Conservation (phyloP, 92 coral and sea anemone genomes). For the Desmophyllum pertusum region DNA sequence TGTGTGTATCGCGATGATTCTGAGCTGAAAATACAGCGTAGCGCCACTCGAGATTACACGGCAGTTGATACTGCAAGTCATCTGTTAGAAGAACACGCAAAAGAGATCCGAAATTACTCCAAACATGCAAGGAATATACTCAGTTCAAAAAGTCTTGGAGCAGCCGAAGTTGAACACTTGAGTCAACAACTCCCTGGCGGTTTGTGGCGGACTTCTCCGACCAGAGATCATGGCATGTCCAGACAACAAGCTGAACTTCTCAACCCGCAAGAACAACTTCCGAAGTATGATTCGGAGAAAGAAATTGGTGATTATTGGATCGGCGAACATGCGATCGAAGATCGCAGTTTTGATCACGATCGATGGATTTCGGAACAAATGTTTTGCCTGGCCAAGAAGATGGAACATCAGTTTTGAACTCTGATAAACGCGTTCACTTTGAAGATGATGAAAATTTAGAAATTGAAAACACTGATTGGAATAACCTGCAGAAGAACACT, state of each 20-base stretch:
- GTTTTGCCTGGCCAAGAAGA: neutral
- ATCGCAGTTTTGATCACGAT: conserved; percentile 19
- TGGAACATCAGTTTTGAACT: neutral
- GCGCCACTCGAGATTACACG: conserved; percentile 79
- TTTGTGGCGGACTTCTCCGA: conserved; percentile 67
- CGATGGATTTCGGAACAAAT: neutral
- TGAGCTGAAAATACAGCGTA: conserved; percentile 80
- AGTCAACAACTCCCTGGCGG: conserved; percentile 79
- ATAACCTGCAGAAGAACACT: neutral
- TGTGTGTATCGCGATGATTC: conserved; percentile 92
- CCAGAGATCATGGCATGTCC: conserved; percentile 57
- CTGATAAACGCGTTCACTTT: conserved; percentile 15
- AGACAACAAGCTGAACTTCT: neutral
- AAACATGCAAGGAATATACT: conserved; percentile 85
- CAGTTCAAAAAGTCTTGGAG: conserved; percentile 74
- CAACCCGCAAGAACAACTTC: neutral
- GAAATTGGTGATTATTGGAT: conserved; percentile 73
- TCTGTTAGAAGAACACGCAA: conserved; percentile 80
- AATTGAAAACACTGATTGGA: conserved; percentile 18
- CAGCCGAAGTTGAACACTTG: conserved; percentile 26
- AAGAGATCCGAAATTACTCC: conserved; percentile 74
- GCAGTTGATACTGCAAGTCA: conserved; percentile 91
- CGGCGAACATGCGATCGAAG: conserved; percentile 75
- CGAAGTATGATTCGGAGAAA: neutral
- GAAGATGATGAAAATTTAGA: neutral